Evolutionary conservation across 2,797 vertebrate species (phyloP).

Genomic region (Syncerus caffer): DNA sequence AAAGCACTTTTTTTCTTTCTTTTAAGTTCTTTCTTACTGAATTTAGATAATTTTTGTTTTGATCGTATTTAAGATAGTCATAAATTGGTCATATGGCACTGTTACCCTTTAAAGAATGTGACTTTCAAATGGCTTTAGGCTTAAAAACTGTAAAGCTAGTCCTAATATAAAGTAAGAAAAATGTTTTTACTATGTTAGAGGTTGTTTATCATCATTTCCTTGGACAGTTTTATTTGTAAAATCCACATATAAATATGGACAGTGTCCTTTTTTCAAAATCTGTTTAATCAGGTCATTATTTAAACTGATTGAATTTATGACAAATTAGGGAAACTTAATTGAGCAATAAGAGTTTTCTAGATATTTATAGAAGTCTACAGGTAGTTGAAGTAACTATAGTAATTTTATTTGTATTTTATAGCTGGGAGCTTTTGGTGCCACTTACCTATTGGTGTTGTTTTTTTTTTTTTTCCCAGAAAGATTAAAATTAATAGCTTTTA

Average conservation of each 20-base stretch:
- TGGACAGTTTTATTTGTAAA: conserved; percentile 84
- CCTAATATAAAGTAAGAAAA: conserved; percentile 50
- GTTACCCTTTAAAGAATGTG: conserved; percentile 53
- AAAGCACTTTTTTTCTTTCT: conserved; percentile 28
- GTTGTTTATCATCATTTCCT: conserved; percentile 88
- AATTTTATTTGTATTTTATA: neutral
- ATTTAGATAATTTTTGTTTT: conserved; percentile 51
- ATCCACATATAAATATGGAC: conserved; percentile 76
- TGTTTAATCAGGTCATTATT: conserved; percentile 83
- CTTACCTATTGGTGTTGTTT: neutral
- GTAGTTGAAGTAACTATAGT: neutral
- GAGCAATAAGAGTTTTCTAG: neutral
- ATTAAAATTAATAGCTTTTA: neutral
- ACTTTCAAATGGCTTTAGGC: conserved; percentile 50
- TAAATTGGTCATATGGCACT: conserved; percentile 51
- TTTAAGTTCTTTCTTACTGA: conserved; percentile 20
- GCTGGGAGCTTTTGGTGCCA: neutral
- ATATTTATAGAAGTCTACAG: neutral
- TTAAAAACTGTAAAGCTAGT: conserved; percentile 55
- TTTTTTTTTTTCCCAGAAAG: neutral
- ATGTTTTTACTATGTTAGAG: conserved; percentile 68
- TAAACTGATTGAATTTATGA: conserved; percentile 7
- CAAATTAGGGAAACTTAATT: neutral
- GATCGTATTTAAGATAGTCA: conserved; percentile 28
- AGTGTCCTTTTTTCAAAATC: conserved; percentile 84